Percentiles rank a stretch among this genome's conserved stretches.
Conservation (phyloP, 2,113 vertebrate species). For the Passer domesticus region DNA sequence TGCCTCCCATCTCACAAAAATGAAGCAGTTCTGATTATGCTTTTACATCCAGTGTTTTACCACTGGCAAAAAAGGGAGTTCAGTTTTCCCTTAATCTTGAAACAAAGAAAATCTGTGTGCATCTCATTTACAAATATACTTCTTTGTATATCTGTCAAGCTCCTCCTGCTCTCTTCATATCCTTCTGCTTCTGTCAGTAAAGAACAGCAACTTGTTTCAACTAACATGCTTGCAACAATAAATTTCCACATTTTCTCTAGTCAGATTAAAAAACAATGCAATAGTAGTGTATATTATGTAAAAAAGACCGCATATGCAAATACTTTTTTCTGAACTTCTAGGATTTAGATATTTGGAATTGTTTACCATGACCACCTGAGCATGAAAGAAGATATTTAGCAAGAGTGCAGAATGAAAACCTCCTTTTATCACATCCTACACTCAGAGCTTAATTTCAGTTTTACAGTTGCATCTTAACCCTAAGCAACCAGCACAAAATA, state of each 20-base stretch:
- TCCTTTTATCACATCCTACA: not conserved
- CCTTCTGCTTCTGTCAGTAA: not conserved
- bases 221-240: not conserved
- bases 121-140: not conserved
- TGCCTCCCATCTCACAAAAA: not conserved
- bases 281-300: not conserved
- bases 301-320: not conserved
- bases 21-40: not conserved
- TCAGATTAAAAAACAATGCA: not conserved
- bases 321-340: not conserved
- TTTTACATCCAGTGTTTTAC: conserved; percentile 21
- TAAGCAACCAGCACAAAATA: not conserved
- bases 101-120: not conserved
- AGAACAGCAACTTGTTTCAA: not conserved
- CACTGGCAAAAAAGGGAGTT: not conserved
- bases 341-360: not conserved
- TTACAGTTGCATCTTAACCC: not conserved
- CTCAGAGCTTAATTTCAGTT: not conserved
- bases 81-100: not conserved
- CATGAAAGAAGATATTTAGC: not conserved
- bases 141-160: not conserved
- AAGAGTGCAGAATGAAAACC: not conserved
- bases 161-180: not conserved
- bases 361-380: not conserved
- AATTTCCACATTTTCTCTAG: not conserved